Evolutionary conservation across 2,888 invertebrate species (phyloP).

Genomic region (Phytoseiulus persimilis): DNA sequence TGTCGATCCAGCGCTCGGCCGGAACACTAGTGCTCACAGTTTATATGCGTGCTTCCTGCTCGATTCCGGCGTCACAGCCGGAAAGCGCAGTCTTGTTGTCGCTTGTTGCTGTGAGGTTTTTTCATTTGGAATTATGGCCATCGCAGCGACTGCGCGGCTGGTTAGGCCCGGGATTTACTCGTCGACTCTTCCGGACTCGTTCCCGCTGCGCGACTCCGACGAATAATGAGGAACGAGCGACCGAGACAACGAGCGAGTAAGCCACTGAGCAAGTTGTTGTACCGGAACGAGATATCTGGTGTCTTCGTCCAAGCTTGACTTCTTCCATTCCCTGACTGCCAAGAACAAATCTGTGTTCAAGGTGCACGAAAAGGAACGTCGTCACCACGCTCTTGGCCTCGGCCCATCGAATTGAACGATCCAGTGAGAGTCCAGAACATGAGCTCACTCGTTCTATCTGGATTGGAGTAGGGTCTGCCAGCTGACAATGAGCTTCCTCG

Average conservation of each 20-base stretch:
- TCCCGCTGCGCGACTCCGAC: neutral
- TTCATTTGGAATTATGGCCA: neutral
- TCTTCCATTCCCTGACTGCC: no score
- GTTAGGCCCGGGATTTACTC: neutral
- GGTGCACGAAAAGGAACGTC: no score
- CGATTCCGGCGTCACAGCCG: neutral
- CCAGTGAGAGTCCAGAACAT: no score
- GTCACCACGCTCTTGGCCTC: no score
- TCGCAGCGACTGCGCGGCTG: neutral
- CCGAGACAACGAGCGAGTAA: neutral
- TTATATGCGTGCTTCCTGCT: neutral
- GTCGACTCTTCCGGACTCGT: neutral
- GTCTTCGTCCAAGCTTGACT: no score
- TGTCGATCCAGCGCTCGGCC: neutral
- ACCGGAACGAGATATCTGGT: no score
- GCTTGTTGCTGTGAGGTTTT: neutral
- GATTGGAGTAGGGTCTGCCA: no score
- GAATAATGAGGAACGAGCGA: neutral
- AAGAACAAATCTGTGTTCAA: no score
- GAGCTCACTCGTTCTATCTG: no score
- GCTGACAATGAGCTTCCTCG: no score
- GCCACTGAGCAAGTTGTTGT: neutral
- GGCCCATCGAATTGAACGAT: no score
- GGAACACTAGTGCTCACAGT: neutral
- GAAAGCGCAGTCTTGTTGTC: neutral